Conservation (phyloP, 2,113 vertebrate species). For the Myrmecobius fasciatus region DNA sequence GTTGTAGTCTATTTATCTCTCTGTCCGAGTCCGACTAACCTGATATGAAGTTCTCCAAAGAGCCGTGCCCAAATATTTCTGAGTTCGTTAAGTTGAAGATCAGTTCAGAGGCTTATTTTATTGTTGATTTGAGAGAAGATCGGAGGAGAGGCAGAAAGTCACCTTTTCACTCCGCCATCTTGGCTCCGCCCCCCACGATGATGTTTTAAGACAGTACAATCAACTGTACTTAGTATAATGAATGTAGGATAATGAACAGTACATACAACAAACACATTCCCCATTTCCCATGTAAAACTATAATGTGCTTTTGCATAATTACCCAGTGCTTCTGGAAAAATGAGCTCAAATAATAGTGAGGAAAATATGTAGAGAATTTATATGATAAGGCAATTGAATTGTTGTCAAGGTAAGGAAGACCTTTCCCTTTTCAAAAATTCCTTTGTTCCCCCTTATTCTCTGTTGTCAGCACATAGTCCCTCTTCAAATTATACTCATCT, state of each 20-base stretch:
- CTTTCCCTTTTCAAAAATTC: background rate
- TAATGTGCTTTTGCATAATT: background rate
- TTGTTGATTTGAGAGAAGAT: no score
- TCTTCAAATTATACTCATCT: background rate
- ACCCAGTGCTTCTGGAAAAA: background rate
- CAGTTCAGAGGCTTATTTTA: no score
- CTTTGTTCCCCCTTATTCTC: background rate
- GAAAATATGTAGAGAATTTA: background rate
- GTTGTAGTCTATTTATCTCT: no score
- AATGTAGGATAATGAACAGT: background rate
- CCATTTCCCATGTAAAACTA: background rate
- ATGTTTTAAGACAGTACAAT: background rate
- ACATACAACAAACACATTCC: background rate
- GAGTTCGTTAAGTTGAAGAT: no score
- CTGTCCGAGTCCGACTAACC: no score
- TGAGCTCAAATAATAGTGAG: background rate
- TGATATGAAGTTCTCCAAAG: no score
- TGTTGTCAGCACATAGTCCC: background rate
- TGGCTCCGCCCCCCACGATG: no score
- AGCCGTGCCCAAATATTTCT: no score
- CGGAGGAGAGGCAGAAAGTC: no score
- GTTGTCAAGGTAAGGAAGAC: background rate
- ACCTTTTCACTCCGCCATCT: no score
- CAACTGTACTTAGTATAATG: background rate
- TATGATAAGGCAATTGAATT: background rate